A percentile compares a stretch with the other conserved stretches of the same genome.
Evolutionary conservation across 2,797 vertebrate species (phyloP).

Genomic region (Lates japonicus): DNA sequence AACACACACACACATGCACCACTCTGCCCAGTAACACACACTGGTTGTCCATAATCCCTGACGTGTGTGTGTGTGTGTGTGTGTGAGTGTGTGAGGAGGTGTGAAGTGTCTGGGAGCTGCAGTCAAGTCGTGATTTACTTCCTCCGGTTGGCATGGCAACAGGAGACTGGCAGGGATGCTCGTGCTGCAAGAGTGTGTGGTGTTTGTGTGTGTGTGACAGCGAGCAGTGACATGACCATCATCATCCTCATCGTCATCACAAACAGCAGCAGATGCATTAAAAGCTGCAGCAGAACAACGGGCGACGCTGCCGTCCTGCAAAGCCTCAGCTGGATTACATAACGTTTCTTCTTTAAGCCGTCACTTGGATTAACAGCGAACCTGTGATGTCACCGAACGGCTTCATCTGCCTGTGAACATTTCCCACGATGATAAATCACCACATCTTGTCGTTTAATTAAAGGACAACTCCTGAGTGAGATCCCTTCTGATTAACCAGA

Average conservation of each 20-base stretch:
- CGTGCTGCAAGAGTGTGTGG: neutral
- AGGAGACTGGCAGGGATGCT: slow-evolving; percentile 52
- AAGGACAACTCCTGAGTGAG: too few species aligned
- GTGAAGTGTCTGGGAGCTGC: slow-evolving; percentile 46
- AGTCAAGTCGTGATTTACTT: slow-evolving; percentile 80
- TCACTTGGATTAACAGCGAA: slow-evolving; percentile 35
- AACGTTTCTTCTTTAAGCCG: slow-evolving; percentile 45
- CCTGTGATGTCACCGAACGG: slow-evolving; percentile 38
- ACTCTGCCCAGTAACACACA: slow-evolving; percentile 57
- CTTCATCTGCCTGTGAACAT: neutral
- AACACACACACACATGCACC: slow-evolving; percentile 5
- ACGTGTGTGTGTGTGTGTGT: slow-evolving; percentile 11
- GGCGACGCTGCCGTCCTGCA: neutral
- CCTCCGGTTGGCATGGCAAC: slow-evolving; percentile 82
- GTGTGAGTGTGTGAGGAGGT: neutral
- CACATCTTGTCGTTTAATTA: neutral
- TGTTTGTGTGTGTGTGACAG: neutral
- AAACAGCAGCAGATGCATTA: slow-evolving; percentile 30
- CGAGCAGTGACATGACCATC: neutral
- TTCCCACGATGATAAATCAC: neutral
- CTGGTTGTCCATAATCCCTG: neutral
- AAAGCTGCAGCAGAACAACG: slow-evolving; percentile 15
- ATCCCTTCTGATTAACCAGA: too few species aligned
- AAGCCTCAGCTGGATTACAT: slow-evolving; percentile 20
- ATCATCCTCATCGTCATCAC: slow-evolving; percentile 1